These are phyloP conservation scores for Tenualosa thibaudeaui DNA, from an alignment of 2,797 vertebrate species.

Conservation along the genomic window DNA sequence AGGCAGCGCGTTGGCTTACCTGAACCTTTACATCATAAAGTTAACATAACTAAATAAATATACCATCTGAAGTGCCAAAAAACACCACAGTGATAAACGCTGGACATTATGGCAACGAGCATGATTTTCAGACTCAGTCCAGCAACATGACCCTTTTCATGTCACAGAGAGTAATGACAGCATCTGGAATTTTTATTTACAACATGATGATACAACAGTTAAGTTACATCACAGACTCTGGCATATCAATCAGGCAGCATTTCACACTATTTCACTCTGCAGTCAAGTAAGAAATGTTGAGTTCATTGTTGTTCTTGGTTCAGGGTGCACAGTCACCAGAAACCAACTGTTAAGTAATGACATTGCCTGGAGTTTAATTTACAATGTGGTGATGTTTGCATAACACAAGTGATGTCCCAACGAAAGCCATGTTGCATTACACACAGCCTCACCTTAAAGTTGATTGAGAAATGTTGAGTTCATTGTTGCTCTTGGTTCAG, in stretches of 20 bases:
- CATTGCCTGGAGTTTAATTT: too few relatives aligned
- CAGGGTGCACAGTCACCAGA: not conserved
- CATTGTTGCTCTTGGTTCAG: constrained; percentile 62
- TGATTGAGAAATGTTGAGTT: not conserved
- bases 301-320: not conserved
- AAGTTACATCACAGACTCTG: too few relatives aligned
- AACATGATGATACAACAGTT: too few relatives aligned
- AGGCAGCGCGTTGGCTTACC: not conserved
- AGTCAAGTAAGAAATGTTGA: not conserved
- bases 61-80: not conserved
- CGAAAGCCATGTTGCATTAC: not conserved
- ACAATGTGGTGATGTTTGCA: too few relatives aligned
- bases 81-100: not conserved
- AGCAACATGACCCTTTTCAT: too few relatives aligned
- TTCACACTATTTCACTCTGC: not conserved
- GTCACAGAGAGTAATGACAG: too few relatives aligned
- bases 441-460: not conserved
- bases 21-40: not conserved
- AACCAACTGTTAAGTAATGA: too few relatives aligned
- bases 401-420: too few relatives aligned
- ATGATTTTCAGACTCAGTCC: not conserved
- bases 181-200: too few relatives aligned
- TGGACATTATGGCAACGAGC: not conserved
- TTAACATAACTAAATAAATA: not conserved
- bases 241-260: too few relatives aligned